phyloP scores from a whole-genome alignment of 2,888 invertebrate genomes.

The Teleogryllus oceanicus region DNA sequence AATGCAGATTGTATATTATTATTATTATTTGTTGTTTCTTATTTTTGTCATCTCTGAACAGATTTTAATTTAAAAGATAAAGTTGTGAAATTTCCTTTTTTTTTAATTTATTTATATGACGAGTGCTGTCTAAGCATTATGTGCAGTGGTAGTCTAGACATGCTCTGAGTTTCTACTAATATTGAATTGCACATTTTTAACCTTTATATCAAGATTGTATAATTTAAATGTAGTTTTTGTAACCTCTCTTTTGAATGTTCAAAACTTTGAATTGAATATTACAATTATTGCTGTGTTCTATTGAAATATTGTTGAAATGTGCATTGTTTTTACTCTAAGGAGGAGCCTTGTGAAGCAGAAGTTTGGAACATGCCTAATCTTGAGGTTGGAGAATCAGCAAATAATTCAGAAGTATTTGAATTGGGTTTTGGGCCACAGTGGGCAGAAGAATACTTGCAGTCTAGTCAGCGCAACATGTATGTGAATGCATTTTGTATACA shows the following conservation, averaged over 20 bases:
- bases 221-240: no score
- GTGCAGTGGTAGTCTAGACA: no score
- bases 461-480: constrained; percentile 42
- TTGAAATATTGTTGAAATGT: no score
- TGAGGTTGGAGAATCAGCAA: background rate
- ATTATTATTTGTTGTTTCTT: background rate
- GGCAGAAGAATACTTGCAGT: constrained; percentile 60
- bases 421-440: constrained; percentile 56
- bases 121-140: no score
- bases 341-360: constrained; percentile 31
- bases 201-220: no score
- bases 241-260: no score
- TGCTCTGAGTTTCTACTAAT: no score
- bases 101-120: background rate
- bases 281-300: no score
- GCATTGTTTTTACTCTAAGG: background rate
- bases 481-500: constrained; percentile 22
- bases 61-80: no score
- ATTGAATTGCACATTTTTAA: no score
- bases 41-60: no score
- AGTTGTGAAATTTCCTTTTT: background rate
- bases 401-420: constrained; percentile 45
- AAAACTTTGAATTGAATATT: no score
- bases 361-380: constrained; percentile 32
- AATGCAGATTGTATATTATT: background rate